Percentiles rank a stretch among this genome's conserved stretches.
Evolutionary conservation across 2,888 invertebrate genomes (phyloP).

Genomic region (Epirrhoe alternata): DNA sequence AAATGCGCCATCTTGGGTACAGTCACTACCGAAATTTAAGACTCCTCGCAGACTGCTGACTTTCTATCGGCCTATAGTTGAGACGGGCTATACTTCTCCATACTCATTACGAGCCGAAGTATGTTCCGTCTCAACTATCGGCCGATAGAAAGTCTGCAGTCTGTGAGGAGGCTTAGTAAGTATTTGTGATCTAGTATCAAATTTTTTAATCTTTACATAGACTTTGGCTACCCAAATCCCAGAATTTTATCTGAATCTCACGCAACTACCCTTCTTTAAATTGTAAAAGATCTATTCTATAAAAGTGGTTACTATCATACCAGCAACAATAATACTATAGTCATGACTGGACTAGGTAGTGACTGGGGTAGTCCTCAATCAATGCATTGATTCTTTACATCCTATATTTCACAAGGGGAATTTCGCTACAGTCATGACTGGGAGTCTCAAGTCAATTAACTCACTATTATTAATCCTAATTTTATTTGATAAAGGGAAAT

Average conservation of each 20-base stretch:
- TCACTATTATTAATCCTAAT: slow-evolving; percentile 6
- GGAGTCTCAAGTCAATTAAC: background rate
- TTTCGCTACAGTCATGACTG: background rate
- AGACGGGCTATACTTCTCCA: too few relatives aligned
- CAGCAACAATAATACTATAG: background rate
- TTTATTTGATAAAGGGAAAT: slow-evolving; percentile 77
- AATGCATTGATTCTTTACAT: background rate
- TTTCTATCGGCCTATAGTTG: too few relatives aligned
- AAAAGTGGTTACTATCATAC: background rate
- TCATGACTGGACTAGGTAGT: background rate
- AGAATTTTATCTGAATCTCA: too few relatives aligned
- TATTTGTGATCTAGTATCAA: background rate
- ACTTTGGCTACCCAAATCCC: too few relatives aligned
- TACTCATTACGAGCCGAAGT: too few relatives aligned
- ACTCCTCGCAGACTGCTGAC: too few relatives aligned
- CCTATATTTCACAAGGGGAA: background rate
- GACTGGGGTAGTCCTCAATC: background rate
- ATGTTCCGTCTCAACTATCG: too few relatives aligned
- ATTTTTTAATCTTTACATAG: too few relatives aligned
- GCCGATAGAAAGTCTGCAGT: too few relatives aligned
- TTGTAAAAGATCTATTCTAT: background rate
- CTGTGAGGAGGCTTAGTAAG: too few relatives aligned
- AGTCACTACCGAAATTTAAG: background rate
- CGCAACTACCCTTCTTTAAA: background rate
- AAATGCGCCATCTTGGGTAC: background rate